Conservation (phyloP, 2,797 vertebrate species). For the Glossophaga mutica region DNA sequence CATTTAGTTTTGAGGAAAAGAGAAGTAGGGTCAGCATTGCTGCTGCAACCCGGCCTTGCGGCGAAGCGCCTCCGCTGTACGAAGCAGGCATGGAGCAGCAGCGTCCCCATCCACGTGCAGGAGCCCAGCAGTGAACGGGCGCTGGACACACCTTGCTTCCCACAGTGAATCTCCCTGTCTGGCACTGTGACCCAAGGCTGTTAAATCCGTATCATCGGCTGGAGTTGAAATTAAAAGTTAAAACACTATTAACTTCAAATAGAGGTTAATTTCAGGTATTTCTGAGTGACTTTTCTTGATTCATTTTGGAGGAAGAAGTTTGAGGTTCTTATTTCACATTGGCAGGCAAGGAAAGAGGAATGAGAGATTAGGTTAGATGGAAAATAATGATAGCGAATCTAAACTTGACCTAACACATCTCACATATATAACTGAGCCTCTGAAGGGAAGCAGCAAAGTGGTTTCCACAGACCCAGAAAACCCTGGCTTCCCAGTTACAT, state of each 20-base stretch:
- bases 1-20: not conserved
- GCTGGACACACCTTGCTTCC: not conserved
- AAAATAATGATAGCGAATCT: not conserved
- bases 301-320: not conserved
- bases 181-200: not conserved
- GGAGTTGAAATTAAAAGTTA: constrained; percentile 1
- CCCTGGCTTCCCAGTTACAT: not conserved
- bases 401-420: not conserved
- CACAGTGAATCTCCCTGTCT: not conserved
- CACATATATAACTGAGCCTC: not conserved
- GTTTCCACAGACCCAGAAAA: not conserved
- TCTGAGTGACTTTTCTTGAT: constrained; percentile 16
- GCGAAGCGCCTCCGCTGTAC: not conserved
- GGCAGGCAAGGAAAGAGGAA: not conserved
- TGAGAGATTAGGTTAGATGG: not conserved
- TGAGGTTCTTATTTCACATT: not conserved
- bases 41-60: not conserved
- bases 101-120: not conserved
- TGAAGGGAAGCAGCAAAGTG: not conserved
- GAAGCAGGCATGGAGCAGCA: not conserved
- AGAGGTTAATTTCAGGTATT: constrained; percentile 33
- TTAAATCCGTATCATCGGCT: not conserved
- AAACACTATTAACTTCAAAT: not conserved
- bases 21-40: not conserved
- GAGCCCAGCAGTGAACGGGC: not conserved